Conservation (phyloP, 2,888 invertebrate genomes). For the Dexiosoma caninum region DNA sequence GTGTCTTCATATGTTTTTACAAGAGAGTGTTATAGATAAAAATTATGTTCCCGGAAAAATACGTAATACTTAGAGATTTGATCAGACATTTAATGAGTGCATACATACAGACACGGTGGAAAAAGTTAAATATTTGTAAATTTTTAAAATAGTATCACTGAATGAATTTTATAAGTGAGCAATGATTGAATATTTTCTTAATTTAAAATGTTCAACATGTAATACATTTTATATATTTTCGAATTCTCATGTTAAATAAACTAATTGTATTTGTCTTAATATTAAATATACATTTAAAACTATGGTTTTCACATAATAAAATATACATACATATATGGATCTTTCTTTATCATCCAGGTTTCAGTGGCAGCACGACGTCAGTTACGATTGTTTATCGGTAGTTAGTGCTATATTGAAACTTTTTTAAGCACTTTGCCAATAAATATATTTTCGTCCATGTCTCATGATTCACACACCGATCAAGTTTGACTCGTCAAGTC, state of each 20-base stretch:
- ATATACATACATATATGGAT: too few relatives aligned
- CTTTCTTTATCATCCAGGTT: too few relatives aligned
- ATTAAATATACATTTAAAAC: slow-evolving; percentile 46
- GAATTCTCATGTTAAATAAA: slow-evolving; percentile 61
- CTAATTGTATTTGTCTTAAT: slow-evolving; percentile 48
- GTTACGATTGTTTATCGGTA: too few relatives aligned
- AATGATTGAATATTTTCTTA: slow-evolving; percentile 16
- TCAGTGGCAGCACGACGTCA: too few relatives aligned
- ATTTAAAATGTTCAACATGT: slow-evolving; percentile 44
- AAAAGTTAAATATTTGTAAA: slow-evolving; percentile 37
- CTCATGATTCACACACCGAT: too few relatives aligned
- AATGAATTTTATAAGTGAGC: slow-evolving; percentile 34
- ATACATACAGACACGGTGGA: not conserved
- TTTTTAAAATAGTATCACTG: slow-evolving; percentile 7
- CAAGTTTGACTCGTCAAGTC: too few relatives aligned
- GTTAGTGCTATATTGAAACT: too few relatives aligned
- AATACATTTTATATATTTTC: slow-evolving; percentile 62
- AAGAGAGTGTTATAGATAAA: slow-evolving; percentile 98
- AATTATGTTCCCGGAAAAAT: slow-evolving; percentile 99
- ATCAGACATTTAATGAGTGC: not conserved
- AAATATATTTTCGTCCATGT: too few relatives aligned
- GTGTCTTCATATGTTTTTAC: slow-evolving; percentile 99
- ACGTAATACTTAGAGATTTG: slow-evolving; percentile 88
- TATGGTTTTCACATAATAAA: slow-evolving; percentile 44
- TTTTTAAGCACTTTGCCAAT: too few relatives aligned